phyloP scores from a whole-genome alignment of 2,113 vertebrate genomes.

The Rhombomys opimus region DNA sequence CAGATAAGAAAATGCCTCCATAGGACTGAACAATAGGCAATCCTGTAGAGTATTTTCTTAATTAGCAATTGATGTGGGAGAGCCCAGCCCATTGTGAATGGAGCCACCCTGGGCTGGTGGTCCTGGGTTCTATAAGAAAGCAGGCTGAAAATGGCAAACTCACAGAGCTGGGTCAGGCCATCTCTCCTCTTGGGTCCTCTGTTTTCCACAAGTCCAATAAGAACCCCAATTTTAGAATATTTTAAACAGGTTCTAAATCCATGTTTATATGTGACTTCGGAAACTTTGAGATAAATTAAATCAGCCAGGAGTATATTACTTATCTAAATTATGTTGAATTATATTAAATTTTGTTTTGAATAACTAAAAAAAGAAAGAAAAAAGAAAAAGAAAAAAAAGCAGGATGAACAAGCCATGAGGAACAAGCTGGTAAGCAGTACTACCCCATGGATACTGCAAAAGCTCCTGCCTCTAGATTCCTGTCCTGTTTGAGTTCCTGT shows the following conservation, averaged over 20 bases:
- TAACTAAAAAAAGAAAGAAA: background rate
- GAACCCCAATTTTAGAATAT: background rate
- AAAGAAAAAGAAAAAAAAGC: background rate
- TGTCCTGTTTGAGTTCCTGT: background rate
- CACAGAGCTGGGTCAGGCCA: background rate
- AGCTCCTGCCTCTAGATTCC: background rate
- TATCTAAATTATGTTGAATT: background rate
- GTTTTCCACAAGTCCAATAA: background rate
- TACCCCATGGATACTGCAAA: background rate
- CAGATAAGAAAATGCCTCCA: background rate
- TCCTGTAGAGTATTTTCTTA: background rate
- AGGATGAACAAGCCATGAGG: background rate
- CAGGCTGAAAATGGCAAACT: background rate
- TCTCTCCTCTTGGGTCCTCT: background rate
- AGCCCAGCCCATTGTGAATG: background rate
- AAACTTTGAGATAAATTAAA: background rate
- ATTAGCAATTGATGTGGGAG: background rate
- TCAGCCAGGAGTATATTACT: background rate
- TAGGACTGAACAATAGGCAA: background rate
- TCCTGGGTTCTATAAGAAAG: background rate
- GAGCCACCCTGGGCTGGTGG: background rate
- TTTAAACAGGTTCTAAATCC: background rate
- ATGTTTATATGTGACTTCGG: background rate
- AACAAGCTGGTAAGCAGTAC: background rate
- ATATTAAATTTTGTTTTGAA: background rate